Evolutionary conservation across 92 coral and sea anemone species (phyloP).

Genomic region (Anthopleura xanthogrammica): DNA sequence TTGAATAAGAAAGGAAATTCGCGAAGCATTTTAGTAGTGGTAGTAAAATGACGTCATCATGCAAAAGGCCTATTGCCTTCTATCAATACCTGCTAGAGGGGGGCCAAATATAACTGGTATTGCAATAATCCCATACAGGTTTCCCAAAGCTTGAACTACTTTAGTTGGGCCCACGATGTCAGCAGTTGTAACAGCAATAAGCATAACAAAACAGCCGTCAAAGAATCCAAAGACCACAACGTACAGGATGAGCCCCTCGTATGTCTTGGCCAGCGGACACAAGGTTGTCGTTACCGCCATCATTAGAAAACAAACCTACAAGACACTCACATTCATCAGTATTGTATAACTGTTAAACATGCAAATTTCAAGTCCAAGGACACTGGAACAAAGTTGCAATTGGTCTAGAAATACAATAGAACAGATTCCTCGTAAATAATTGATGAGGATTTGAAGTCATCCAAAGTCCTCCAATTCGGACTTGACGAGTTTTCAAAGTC

Average conservation of each 20-base stretch:
- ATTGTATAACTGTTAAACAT: no score
- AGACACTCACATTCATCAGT: not conserved
- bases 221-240: conserved; percentile 77
- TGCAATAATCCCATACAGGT: conserved; percentile 78
- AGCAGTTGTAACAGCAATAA: conserved; percentile 83
- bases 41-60: no score
- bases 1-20: no score
- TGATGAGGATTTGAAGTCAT: no score
- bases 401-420: no score
- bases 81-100: conserved; percentile 78
- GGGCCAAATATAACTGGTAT: conserved; percentile 89
- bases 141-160: conserved; percentile 76
- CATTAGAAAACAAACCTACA: conserved; percentile 77
- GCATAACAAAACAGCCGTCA: conserved; percentile 87
- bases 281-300: conserved; percentile 83
- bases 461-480: no score
- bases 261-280: conserved; percentile 77
- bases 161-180: conserved; percentile 73
- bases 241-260: conserved; percentile 74
- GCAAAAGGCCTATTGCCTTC: no score
- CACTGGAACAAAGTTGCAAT: no score
- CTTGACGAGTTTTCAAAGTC: no score
- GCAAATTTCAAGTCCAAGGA: no score
- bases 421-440: no score
- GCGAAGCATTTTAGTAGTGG: no score